Evolutionary conservation across 2,113 vertebrate genomes (phyloP).

Genomic region (Perognathus longimembris): DNA sequence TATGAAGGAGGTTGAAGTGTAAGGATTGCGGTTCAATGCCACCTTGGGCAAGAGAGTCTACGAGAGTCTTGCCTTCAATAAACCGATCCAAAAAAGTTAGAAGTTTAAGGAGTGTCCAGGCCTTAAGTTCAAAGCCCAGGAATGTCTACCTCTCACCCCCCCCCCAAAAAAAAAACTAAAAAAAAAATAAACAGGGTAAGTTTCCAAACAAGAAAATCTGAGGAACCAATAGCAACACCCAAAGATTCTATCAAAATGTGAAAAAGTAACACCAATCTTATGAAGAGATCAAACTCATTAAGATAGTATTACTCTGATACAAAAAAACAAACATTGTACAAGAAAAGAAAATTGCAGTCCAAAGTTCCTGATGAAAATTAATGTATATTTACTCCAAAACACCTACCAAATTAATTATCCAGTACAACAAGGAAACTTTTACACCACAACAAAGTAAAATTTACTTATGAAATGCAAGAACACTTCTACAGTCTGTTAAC

Average conservation of each 20-base stretch:
- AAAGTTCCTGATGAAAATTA: neutral
- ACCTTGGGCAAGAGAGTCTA: no score
- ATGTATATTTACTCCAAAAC: neutral
- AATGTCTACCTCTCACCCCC: no score
- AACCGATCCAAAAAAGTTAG: no score
- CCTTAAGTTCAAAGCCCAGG: no score
- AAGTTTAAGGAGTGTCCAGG: no score
- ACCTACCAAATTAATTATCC: neutral
- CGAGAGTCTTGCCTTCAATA: no score
- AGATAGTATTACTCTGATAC: neutral
- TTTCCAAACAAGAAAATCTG: neutral
- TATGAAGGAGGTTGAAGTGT: no score
- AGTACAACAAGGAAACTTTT: neutral
- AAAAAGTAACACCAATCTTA: neutral
- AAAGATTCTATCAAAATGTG: neutral
- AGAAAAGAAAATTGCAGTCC: no score
- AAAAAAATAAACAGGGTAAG: no score
- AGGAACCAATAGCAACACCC: neutral
- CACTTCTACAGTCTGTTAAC: neutral
- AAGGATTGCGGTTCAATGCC: no score
- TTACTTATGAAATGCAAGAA: neutral
- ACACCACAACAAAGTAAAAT: neutral
- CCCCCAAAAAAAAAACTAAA: no score
- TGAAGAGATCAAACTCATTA: neutral
- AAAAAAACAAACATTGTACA: neutral